phyloP scores from a whole-genome alignment of 2,888 invertebrate genomes.

The Eupeodes latifasciatus region DNA sequence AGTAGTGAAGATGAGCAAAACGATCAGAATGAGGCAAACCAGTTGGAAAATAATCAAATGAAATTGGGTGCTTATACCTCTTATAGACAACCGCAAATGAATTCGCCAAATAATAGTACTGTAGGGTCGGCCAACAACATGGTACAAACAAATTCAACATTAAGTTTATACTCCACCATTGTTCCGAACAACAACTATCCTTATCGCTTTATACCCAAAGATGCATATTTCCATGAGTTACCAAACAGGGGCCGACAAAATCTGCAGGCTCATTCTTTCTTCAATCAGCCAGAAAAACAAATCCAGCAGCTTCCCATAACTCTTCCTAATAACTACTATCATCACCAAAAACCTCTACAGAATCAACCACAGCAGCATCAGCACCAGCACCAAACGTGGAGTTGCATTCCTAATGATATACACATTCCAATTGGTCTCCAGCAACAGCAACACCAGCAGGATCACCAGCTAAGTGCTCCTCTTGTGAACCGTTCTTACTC shows the following conservation, averaged over 20 bases:
- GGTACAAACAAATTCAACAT: constrained; percentile 46
- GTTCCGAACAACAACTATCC: constrained; percentile 66
- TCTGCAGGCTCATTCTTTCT: constrained; percentile 38
- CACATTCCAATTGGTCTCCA: constrained; percentile 41
- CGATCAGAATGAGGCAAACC: constrained; percentile 57
- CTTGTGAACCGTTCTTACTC: constrained; percentile 63
- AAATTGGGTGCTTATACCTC: constrained; percentile 65
- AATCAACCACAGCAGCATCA: constrained; percentile 46
- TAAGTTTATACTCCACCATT: constrained; percentile 54
- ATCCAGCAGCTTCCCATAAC: constrained; percentile 54
- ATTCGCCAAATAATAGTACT: constrained; percentile 52
- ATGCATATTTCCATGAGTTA: constrained; percentile 87
- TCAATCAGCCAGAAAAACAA: constrained; percentile 69
- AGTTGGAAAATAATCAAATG: constrained; percentile 67
- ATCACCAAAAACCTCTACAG: constrained; percentile 57
- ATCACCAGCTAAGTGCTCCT: constrained; percentile 19
- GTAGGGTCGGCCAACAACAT: constrained; percentile 57
- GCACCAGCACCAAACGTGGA: constrained; percentile 55
- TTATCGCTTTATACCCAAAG: constrained; percentile 85
- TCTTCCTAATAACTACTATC: constrained; percentile 65
- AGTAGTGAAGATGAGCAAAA: constrained; percentile 86
- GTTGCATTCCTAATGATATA: constrained; percentile 45
- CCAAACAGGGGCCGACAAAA: constrained; percentile 83
- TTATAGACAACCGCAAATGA: constrained; percentile 68
- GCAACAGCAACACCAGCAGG: constrained; percentile 58